Evolutionary conservation across 2,113 vertebrate genomes (phyloP), one percentile per base, ranked within the genome.

Genomic region (Psittacula cyanocephala): DNA sequence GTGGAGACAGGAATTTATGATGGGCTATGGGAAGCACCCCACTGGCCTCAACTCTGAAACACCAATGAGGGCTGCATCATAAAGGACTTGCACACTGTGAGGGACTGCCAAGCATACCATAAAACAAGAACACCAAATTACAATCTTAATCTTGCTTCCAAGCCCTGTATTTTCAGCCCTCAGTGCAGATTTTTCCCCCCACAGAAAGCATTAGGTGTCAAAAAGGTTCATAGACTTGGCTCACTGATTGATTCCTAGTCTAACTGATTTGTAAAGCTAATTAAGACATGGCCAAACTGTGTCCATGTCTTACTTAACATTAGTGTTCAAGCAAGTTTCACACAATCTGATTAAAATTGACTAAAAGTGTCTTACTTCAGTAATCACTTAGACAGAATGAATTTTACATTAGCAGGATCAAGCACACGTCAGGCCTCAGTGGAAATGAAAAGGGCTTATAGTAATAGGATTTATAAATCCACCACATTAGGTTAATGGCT

Each of bases 391-490:
- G 96, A 98, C 50, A 82, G 95, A 98, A 98, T 98, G 97, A 97
- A 98, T 98, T 98, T 98, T 98, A 98, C 96, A 98, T 98, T 97
- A 98, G 96, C 95, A 94, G 96, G 97, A 98, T 98, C 97, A 98
- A 98, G 97, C 95, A 97, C 97, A 96, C 89, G 90, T 97, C 96
- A 96, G 97, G 97, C 97, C 97, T 98, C 97, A 93, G 94, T 97
- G 97, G 97, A 98, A 98, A 98, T 97, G 96, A 98, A 98, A 97
- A 98, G 96, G 97, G 97, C 95, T 98, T 98, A 96, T 64, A 98
- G 97, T 97, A 98, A 98, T 97, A 97, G 95, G 95, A 98, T 98
- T 98, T 98, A 97, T 98, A 98, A 98, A 98, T 97, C 97, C 93
- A 97, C 97, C 96, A 89, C 97, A 98, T 98, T 97, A 98, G 96